A percentile compares a stretch with the other conserved stretches of the same genome.
phyloP scores from a whole-genome alignment of 2,888 invertebrate genomes.

The Agrotis ipsilon region DNA sequence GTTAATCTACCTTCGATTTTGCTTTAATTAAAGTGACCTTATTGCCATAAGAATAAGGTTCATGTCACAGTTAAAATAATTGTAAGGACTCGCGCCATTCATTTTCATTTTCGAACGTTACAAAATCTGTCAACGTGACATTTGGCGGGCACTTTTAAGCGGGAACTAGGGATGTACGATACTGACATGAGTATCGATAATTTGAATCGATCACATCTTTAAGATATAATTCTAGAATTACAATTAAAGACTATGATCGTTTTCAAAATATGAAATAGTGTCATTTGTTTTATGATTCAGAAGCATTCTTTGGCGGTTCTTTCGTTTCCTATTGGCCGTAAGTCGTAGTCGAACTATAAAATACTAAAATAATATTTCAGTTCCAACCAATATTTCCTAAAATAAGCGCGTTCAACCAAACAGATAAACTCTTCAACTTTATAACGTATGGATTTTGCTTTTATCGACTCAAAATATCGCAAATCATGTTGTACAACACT shows the following conservation, averaged over 20 bases:
- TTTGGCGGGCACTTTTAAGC: slow-evolving; percentile 16
- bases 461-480: neutral
- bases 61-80: neutral
- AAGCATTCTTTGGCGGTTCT: too few relatives aligned
- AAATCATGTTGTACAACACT: slow-evolving; percentile 2
- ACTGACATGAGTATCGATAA: neutral
- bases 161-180: neutral
- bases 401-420: too few relatives aligned
- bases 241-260: neutral
- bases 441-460: too few relatives aligned
- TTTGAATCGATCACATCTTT: neutral
- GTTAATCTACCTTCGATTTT: neutral
- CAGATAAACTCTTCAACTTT: too few relatives aligned
- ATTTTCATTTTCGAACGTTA: slow-evolving; percentile 60
- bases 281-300: neutral
- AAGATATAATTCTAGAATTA: neutral
- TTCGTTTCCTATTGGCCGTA: too few relatives aligned
- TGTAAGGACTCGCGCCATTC: slow-evolving; percentile 32
- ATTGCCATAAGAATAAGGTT: neutral
- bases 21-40: neutral
- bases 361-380: too few relatives aligned
- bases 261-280: neutral
- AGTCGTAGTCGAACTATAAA: too few relatives aligned
- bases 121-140: slow-evolving; percentile 54
- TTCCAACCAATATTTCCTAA: too few relatives aligned